Percentiles rank a stretch among this genome's conserved stretches.
phyloP scores from a whole-genome alignment of 2,113 vertebrate species.

The Phocoena sinus region DNA sequence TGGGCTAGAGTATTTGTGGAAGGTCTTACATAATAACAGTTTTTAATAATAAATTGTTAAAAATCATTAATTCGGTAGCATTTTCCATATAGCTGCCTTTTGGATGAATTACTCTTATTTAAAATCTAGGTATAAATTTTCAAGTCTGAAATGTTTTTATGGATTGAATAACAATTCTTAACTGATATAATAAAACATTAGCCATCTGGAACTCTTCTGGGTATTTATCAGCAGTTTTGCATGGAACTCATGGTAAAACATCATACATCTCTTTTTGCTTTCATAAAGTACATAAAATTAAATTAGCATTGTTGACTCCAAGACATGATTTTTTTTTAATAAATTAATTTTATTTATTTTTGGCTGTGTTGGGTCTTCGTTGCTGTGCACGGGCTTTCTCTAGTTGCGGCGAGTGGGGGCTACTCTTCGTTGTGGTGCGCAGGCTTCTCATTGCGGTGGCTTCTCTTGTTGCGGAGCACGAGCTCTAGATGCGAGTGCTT shows the following conservation, averaged over 20 bases:
- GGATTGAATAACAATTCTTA: neutral
- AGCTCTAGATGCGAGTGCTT: too few relatives aligned
- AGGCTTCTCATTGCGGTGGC: too few relatives aligned
- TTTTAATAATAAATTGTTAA: neutral
- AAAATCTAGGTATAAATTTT: neutral
- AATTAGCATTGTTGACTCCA: neutral
- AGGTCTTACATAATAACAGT: neutral
- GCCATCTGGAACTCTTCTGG: neutral
- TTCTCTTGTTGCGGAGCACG: too few relatives aligned
- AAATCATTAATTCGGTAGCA: neutral
- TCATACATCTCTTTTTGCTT: neutral
- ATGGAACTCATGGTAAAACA: neutral
- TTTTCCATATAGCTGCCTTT: neutral
- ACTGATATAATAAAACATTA: neutral
- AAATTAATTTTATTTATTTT: too few relatives aligned
- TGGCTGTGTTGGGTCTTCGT: too few relatives aligned
- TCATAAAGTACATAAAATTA: neutral
- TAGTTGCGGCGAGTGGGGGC: too few relatives aligned
- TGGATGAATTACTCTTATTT: neutral
- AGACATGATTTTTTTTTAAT: neutral
- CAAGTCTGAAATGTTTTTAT: neutral
- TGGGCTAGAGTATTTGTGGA: neutral
- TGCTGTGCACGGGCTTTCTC: too few relatives aligned
- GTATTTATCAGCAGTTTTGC: conserved; percentile 7
- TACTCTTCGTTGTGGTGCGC: too few relatives aligned